Base-by-base conservation (phyloP, 2,113 vertebrate species). In the Rhinoptilus africanus region DNA sequence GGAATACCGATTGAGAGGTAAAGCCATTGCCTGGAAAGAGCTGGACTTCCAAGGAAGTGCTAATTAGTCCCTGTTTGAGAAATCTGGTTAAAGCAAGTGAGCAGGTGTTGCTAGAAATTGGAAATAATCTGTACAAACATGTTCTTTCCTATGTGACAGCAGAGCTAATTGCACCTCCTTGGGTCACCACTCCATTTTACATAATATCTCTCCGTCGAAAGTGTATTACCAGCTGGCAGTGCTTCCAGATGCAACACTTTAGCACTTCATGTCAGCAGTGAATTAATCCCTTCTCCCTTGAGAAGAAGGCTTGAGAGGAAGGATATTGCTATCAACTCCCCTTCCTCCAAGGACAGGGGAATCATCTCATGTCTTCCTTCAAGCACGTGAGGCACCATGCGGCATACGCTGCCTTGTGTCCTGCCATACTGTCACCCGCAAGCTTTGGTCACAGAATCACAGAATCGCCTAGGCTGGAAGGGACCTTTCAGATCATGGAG, bases 41-140 rank as follows among this genome's bases (percentile, higher is more conserved):
- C 82, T 93, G 60, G 56, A 63, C 93, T 97, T 48, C 57, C 92
- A 94, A 97, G 95, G 93, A 97, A 96, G 94, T 92, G 92, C 93
- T 98, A 98, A 98, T 98, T 98, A 98, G 96, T 90, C 88, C 92
- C 95, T 91, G 26, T 95, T 96, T 92, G 95, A 97, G 93, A 94
- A 95, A 96, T 82, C 88, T 86, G 88, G 94, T 92, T 96, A 95
- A 96, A 95, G 94, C 72, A 93, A 97, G 88, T 51, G 88, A 88
- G 75, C 95, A 96, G 89, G 71, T 87, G 88, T 92, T 92, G 64
- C 88, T 92, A 94, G 91, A 96, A 96, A 93, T 69, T 91, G 63
- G 71, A 94, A 95, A 86, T 85, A 94, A 96, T 94, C 89, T 77
- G 77, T 91, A 95, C 67, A 96, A 95, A 89, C 92, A 80, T 37